Conservation (phyloP, 2,113 vertebrate species). For the Hemichromis elongatus region DNA sequence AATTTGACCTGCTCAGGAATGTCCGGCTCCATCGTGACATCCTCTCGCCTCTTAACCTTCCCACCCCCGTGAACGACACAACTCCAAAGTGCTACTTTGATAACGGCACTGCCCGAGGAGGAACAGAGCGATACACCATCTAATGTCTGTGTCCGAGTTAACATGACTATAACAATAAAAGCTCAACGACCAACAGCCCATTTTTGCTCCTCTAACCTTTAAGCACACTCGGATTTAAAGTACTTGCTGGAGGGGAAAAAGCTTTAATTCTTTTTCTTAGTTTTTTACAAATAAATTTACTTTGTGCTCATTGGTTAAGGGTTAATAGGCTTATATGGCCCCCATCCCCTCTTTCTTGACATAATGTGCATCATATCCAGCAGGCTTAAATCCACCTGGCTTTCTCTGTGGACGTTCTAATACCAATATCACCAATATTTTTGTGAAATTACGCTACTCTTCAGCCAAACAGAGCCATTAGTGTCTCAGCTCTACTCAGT, state of each 20-base stretch:
- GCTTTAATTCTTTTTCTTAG: not conserved
- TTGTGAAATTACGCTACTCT: conserved; percentile 57
- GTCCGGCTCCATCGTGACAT: conserved; percentile 51
- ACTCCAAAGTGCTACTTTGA: conserved; percentile 75
- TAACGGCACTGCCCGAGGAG: conserved; percentile 85
- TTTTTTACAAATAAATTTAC: conserved; percentile 78
- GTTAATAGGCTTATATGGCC: conserved; percentile 76
- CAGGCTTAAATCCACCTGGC: conserved; percentile 63
- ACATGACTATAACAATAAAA: conserved; percentile 89
- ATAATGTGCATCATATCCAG: conserved; percentile 69
- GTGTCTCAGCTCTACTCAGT: not conserved
- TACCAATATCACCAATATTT: conserved; percentile 62
- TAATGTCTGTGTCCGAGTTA: conserved; percentile 76
- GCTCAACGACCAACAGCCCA: conserved; percentile 79
- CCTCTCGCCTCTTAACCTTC: conserved; percentile 54
- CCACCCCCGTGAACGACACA: conserved; percentile 38
- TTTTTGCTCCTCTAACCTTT: conserved; percentile 88
- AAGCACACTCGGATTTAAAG: conserved; percentile 83
- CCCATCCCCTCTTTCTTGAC: conserved; percentile 68
- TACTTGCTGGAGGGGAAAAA: conserved; percentile 82
- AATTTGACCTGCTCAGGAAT: conserved; percentile 63
- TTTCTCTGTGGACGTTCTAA: conserved; percentile 62
- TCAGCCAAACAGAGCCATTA: conserved; percentile 16
- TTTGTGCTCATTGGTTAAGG: conserved; percentile 77
- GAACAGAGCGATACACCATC: conserved; percentile 81